These are phyloP conservation scores for Sphyrna mokarran DNA, from an alignment of 2,113 vertebrate species.

Conservation along the genomic window DNA sequence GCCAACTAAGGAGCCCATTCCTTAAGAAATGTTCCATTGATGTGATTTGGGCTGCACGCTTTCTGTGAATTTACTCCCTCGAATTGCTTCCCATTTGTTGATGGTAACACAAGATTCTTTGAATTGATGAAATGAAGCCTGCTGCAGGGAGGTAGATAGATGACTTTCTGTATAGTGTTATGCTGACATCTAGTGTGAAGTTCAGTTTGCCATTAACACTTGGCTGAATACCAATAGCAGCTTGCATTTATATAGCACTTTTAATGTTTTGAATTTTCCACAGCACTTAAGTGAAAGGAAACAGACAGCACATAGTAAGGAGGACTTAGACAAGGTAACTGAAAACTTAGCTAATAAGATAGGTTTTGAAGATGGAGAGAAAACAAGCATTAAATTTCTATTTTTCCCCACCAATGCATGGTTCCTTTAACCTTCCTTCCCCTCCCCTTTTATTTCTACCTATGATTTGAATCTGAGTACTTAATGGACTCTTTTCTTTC, in stretches of 20 bases:
- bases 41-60: too few relatives aligned
- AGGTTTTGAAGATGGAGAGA: neutral
- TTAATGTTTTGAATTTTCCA: neutral
- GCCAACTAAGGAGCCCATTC: too few relatives aligned
- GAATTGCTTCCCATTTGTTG: too few relatives aligned
- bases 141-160: neutral
- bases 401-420: neutral
- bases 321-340: neutral
- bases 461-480: neutral
- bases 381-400: neutral
- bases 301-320: too few relatives aligned
- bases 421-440: neutral
- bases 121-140: too few relatives aligned
- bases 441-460: neutral
- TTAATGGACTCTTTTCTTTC: neutral
- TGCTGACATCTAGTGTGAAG: constrained; percentile 27
- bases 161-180: neutral
- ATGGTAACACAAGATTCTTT: too few relatives aligned
- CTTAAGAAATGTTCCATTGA: too few relatives aligned
- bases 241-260: neutral
- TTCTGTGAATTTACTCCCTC: too few relatives aligned
- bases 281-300: neutral
- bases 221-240: neutral
- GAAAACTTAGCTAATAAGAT: neutral
- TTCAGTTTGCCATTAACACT: neutral